Base-by-base conservation (phyloP, 2,888 invertebrate species). In the Papilio elwesi region DNA sequence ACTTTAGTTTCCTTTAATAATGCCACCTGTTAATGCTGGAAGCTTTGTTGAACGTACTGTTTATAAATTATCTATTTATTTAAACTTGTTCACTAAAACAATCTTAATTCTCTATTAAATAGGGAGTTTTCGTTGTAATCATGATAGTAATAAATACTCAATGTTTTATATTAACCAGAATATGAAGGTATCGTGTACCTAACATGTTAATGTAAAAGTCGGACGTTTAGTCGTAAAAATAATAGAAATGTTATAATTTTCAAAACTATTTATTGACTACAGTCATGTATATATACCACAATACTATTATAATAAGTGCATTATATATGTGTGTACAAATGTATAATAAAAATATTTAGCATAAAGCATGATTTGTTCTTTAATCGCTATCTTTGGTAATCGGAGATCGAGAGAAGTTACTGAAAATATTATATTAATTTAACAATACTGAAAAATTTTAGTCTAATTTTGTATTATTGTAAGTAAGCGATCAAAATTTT, bases 291-390 rank as follows among this genome's bases (percentile, higher is more conserved):
- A 93, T 92, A 92, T 85, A 85, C 81, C 80, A 81, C 85, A 85
- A 81, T 80, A 78, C 83, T 81, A 80, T 83, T 83, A 83, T 85
- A 85, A 81, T 87, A 87, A 87, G 87, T 89, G 91, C 88, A 90
- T 89, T 84, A 86, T 86, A 87, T 88, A 85, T 86, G 87, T 81
- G 80, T 93, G 92, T 93, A 93, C 92, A 93, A 91, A 92, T 92
- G 92, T 93, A 92, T 88, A 92, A 87, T 91, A 91, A 90, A 90
- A 76, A 67, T 64, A 63, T 63, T 74, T 57, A 62, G 52, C 38
- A 70, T 65, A 53, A 65, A 47, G 36, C 13, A 36, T 3, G 9
- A 59, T 59, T 57, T 65, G 57, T 69, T 69, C 16, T 64, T 72
- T 13, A 8, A 9, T n/a, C 55, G n/a, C 51, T 13, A 43, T 36